Evolutionary conservation across 2,797 vertebrate species (phyloP), one percentile per base, ranked within the genome.

Genomic region (Pseudomugil tenellus): DNA sequence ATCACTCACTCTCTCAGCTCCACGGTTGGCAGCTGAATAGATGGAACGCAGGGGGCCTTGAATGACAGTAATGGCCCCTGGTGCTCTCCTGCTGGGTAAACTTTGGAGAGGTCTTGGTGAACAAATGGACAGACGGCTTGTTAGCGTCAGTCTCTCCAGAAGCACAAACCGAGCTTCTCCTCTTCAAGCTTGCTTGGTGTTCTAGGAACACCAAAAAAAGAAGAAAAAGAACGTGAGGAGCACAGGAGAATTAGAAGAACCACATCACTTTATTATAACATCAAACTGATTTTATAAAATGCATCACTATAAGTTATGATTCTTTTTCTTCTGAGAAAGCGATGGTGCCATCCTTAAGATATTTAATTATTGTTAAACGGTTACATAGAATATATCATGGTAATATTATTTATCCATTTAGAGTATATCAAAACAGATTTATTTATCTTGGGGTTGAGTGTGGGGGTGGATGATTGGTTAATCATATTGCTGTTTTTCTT

Each of bases 281-380:
- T 88, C 77, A 73, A 79, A 85, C 58, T 59, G 16, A 64, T 87
- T 87, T 88, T 88, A 83, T 91, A 84, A 79, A 82, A 59, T 74
- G 76, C 75, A 88, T 79, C 79, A 84, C 67, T 29, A 70, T 74
- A 49, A 84, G 57, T 83, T 77, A 28, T 74, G 21, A 35, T 49
- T 84, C 70, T 56, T 81, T 77, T 67, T 63, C 66, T 82, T 80
- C 74, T 63, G 62, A 77, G 80, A 87, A 89, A 88, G 84, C 78
- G 77, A 92, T 84, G 86, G 91, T 94, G 92, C 92, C 91, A 93
- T 93, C 84, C 84, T 87, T 89, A 64, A 85, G 70, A 85, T 83
- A 84, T 85, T 87, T 62, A 86, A 77, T 79, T 76, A 83, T 79
- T 80, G 74, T 75, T 86, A n/a, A 84, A 80, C 72, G 72, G 39